Evolutionary conservation across 2,113 vertebrate genomes (phyloP).

Genomic region (Thryonomys swinderianus): DNA sequence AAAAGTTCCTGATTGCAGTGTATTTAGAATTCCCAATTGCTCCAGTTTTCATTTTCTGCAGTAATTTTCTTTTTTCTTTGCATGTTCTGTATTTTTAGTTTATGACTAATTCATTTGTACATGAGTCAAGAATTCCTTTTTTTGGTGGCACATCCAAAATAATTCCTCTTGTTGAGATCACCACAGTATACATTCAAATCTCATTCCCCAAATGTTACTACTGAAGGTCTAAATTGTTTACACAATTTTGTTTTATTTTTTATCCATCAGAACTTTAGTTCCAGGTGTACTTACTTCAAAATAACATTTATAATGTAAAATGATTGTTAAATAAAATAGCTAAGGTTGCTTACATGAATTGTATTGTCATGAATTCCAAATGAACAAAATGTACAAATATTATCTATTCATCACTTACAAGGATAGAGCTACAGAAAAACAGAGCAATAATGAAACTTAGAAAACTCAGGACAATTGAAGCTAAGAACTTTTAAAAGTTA

Average conservation of each 20-base stretch:
- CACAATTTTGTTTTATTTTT: conserved; percentile 72
- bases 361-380: neutral
- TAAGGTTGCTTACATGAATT: neutral
- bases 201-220: conserved; percentile 78
- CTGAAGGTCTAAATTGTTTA: conserved; percentile 79
- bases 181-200: conserved; percentile 79
- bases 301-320: conserved; percentile 27
- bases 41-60: conserved; percentile 73
- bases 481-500: neutral
- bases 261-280: conserved; percentile 16
- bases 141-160: conserved; percentile 85
- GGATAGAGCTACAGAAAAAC: neutral
- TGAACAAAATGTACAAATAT: neutral
- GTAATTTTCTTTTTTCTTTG: conserved; percentile 66
- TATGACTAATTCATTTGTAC: conserved; percentile 86
- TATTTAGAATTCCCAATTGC: conserved; percentile 73
- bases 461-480: neutral
- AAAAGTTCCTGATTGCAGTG: conserved; percentile 53
- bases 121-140: conserved; percentile 82
- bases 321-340: conserved; percentile 27
- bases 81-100: conserved; percentile 85
- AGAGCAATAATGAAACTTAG: neutral
- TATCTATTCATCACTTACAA: neutral
- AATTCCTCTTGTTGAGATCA: conserved; percentile 81
- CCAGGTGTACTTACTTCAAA: conserved; percentile 55